phyloP scores from a whole-genome alignment of 2,888 invertebrate species.

The Ophioninae sp. region DNA sequence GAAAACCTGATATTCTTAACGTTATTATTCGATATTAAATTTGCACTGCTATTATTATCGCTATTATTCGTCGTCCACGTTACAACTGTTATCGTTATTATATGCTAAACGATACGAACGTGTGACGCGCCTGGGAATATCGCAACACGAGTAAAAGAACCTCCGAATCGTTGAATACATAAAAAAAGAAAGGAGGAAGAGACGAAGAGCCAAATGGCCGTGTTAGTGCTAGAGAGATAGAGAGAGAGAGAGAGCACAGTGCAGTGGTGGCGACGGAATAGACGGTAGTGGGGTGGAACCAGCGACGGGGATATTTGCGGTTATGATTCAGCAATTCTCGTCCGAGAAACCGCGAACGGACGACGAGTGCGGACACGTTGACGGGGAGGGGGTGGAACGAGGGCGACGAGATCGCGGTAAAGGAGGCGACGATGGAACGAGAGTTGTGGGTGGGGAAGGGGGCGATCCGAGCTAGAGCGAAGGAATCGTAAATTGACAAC shows the following conservation, averaged over 20 bases:
- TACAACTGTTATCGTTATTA: too few relatives aligned
- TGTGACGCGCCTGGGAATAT: background rate
- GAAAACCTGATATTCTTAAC: too few relatives aligned
- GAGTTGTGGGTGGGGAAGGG: background rate
- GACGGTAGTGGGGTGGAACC: background rate
- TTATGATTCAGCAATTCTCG: slow-evolving; percentile 72
- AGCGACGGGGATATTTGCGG: slow-evolving; percentile 71
- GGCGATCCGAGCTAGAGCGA: background rate
- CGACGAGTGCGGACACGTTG: slow-evolving; percentile 42
- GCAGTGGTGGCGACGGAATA: background rate
- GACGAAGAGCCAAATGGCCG: background rate
- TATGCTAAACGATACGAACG: background rate
- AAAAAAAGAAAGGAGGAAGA: background rate
- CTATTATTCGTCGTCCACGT: too few relatives aligned
- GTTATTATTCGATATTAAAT: background rate
- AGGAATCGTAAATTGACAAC: slow-evolving; percentile 20
- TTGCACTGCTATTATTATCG: background rate
- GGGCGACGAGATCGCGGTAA: background rate
- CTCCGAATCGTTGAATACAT: background rate
- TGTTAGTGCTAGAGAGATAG: background rate
- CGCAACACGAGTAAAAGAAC: background rate
- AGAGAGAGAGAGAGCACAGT: background rate
- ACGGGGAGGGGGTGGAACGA: background rate
- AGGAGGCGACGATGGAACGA: background rate
- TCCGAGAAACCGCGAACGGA: slow-evolving; percentile 27